Evolutionary conservation across 1,140 invertebrate species (phyloP).

Genomic region (Acromyrmex charruanus): DNA sequence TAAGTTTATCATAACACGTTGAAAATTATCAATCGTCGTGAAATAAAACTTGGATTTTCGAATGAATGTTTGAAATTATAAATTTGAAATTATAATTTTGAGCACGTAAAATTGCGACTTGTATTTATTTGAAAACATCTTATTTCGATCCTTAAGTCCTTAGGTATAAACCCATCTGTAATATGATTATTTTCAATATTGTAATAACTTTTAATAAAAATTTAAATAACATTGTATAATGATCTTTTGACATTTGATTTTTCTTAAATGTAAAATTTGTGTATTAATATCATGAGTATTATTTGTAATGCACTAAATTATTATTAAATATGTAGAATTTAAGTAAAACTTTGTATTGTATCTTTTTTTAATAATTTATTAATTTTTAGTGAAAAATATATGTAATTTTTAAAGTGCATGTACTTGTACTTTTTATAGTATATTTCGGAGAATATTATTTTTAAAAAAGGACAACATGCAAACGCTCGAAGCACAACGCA

Average conservation of each 20-base stretch:
- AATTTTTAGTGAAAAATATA: neutral
- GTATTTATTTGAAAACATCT: conserved; percentile 8
- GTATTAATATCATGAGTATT: neutral
- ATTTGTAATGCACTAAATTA: neutral
- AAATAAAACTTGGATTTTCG: neutral
- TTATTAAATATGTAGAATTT: neutral
- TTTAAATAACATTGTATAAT: neutral
- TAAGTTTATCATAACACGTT: neutral
- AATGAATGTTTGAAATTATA: neutral
- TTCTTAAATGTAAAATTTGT: neutral
- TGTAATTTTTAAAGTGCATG: no score
- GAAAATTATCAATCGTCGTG: neutral
- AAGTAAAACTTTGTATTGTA: neutral
- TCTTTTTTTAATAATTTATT: neutral
- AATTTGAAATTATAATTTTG: neutral
- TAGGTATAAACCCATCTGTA: neutral
- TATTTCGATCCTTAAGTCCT: conserved; percentile 1
- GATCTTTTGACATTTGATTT: neutral
- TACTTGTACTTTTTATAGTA: no score
- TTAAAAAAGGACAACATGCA: neutral
- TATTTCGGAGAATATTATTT: conserved; percentile 9
- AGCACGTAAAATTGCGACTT: neutral
- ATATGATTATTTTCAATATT: conserved; percentile 6
- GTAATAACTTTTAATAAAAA: neutral
- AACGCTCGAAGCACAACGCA: neutral